A percentile compares a stretch with the other conserved stretches of the same genome.
Conservation (phyloP, 2,113 vertebrate genomes). For the Pituophis catenifer region DNA sequence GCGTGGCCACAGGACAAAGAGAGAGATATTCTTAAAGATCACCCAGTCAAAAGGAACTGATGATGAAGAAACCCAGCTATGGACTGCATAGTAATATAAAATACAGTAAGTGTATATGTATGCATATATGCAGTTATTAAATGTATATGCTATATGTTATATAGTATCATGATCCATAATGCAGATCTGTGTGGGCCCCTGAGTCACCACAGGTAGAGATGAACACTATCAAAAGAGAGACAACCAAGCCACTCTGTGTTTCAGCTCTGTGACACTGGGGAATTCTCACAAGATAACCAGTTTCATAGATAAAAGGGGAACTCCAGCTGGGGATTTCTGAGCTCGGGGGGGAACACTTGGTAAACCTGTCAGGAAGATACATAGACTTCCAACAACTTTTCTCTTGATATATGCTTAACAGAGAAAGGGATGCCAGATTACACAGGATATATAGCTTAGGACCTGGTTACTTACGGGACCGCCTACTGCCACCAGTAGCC, state of each 20-base stretch:
- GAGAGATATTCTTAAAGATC: too few species aligned
- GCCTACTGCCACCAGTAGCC: too few species aligned
- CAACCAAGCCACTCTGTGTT: not conserved
- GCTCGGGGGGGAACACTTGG: not conserved
- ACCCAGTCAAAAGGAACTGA: too few species aligned
- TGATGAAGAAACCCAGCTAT: too few species aligned
- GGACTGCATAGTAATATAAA: too few species aligned
- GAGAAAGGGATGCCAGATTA: not conserved
- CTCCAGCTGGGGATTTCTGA: not conserved
- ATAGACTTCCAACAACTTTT: not conserved
- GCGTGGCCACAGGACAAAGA: too few species aligned
- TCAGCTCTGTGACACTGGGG: not conserved
- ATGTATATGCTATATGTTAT: too few species aligned
- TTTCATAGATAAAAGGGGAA: constrained; percentile 13
- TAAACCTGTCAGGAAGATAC: not conserved
- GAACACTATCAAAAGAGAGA: too few species aligned
- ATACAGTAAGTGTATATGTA: too few species aligned
- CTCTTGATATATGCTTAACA: not conserved
- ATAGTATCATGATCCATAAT: fast-evolving
- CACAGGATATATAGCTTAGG: not conserved
- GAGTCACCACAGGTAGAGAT: not conserved
- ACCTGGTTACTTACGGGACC: too few species aligned
- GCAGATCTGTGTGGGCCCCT: not conserved
- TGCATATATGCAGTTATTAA: too few species aligned
- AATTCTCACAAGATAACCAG: constrained; percentile 2